Evolutionary conservation across 2,888 invertebrate species (phyloP).

Genomic region (Calliphora vomitoria): DNA sequence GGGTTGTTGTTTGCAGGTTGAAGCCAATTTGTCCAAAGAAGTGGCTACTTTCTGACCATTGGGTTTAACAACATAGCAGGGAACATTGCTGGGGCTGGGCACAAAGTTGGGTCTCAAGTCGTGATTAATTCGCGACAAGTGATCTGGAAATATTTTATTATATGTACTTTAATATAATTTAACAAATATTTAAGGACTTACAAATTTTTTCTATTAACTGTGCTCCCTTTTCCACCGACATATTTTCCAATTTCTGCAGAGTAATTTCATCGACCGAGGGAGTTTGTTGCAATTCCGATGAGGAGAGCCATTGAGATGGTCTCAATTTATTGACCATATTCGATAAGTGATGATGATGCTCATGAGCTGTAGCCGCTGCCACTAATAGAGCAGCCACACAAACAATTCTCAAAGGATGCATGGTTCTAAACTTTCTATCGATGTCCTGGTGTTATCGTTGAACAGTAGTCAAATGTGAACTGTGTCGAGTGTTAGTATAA

Average conservation of each 20-base stretch:
- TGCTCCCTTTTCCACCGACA: constrained; percentile 79
- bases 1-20: constrained; percentile 76
- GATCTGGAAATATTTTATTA: constrained; percentile 74
- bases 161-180: no score
- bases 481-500: neutral
- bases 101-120: constrained; percentile 77
- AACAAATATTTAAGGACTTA: constrained; percentile 75
- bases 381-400: constrained; percentile 78
- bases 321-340: constrained; percentile 78
- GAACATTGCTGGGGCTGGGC: constrained; percentile 79
- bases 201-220: constrained; percentile 78
- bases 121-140: constrained; percentile 79
- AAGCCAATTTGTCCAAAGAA: constrained; percentile 78
- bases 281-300: constrained; percentile 77
- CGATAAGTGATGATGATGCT: neutral
- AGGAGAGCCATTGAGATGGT: constrained; percentile 80
- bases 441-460: constrained; percentile 2
- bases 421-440: constrained; percentile 55
- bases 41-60: constrained; percentile 77
- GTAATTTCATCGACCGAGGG: constrained; percentile 78
- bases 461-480: constrained; percentile 41
- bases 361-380: constrained; percentile 75
- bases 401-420: constrained; percentile 78
- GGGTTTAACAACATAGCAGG: constrained; percentile 76
- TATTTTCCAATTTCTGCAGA: constrained; percentile 78